Base-by-base conservation (phyloP, 2,797 vertebrate species). In the Crocidura indochinensis region DNA sequence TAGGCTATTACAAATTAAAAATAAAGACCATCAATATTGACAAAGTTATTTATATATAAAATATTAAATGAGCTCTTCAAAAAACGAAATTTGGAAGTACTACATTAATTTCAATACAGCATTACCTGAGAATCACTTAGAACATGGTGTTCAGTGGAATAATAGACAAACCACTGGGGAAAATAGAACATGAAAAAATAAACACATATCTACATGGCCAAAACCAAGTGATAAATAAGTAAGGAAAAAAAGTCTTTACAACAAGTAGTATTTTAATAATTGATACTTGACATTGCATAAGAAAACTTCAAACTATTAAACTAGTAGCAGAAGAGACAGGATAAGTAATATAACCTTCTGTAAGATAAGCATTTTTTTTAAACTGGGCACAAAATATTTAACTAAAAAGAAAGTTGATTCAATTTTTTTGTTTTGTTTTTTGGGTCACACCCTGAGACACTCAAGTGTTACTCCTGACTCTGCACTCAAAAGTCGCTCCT, bases 231-330 rank as follows among this genome's bases (percentile, higher is more conserved):
- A 11, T 62, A 22, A 91, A 64, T 46, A 67, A 77, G n/a, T 51
- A 15, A 17, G 20, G 22, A n/a, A 76, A 81, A 51, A 46, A 84
- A 67, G 38, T 76, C 24, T 84, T 80, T 87, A 71, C 20, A 92
- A 80, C 15, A 84, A 80, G 31, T 10, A 65, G 9, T n/a, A 8
- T 72, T 60, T 6, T 3, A 91, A 19, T 8, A 87, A 78, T 91
- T 84, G 12, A 47, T 73, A 10, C 8, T 6, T 88, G 26, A 47
- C 0, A 5, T 51, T 38, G 72, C 6, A 38, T 31, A 92, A 27
- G 75, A 91, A 88, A 92, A 87, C 8, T 31, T 56, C 4, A 60
- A 84, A 67, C n/a, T 65, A 12, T 60, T 76, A 60, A 81, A 31
- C 9, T 65, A 71, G 19, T 72, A 75, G 6, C 11, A n/a, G 20